These are phyloP conservation scores for Lordiphosa mommai DNA, from an alignment of 1,140 invertebrate species.

Conservation along the genomic window DNA sequence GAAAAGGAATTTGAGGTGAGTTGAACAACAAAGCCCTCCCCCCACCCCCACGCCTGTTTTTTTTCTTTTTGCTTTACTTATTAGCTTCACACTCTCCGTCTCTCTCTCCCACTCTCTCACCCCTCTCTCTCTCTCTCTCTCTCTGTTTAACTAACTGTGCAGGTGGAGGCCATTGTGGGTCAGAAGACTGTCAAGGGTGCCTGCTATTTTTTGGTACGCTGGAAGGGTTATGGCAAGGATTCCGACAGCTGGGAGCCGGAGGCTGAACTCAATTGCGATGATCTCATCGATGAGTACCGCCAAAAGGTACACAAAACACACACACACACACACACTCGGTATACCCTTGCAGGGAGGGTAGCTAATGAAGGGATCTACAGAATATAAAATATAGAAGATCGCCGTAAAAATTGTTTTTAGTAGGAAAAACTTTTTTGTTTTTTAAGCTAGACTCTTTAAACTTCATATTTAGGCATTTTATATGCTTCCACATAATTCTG, in stretches of 20 bases:
- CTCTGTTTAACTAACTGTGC: not conserved
- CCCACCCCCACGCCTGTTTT: too few relatives aligned
- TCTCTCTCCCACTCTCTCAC: constrained; percentile 1
- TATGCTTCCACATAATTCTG: too few relatives aligned
- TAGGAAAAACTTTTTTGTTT: too few relatives aligned
- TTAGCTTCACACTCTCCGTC: not conserved
- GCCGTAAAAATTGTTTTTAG: too few relatives aligned
- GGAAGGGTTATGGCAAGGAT: constrained; percentile 88
- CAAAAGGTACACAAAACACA: constrained; percentile 53
- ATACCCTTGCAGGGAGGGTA: too few relatives aligned
- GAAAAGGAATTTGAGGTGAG: constrained; percentile 53
- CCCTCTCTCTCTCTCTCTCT: constrained; percentile 5
- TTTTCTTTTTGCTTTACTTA: too few relatives aligned
- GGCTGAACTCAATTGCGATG: constrained; percentile 85
- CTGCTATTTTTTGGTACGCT: constrained; percentile 87
- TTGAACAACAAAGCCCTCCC: not conserved
- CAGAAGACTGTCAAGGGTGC: constrained; percentile 85
- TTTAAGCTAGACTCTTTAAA: too few relatives aligned
- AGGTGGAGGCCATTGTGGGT: constrained; percentile 87
- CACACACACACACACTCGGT: too few relatives aligned
- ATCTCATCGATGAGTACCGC: constrained; percentile 85
- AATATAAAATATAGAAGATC: too few relatives aligned
- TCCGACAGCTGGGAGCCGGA: constrained; percentile 91
- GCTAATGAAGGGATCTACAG: too few relatives aligned
- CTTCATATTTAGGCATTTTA: too few relatives aligned